Conservation (phyloP, 2,113 vertebrate species). For the Phyllopteryx taeniolatus region DNA sequence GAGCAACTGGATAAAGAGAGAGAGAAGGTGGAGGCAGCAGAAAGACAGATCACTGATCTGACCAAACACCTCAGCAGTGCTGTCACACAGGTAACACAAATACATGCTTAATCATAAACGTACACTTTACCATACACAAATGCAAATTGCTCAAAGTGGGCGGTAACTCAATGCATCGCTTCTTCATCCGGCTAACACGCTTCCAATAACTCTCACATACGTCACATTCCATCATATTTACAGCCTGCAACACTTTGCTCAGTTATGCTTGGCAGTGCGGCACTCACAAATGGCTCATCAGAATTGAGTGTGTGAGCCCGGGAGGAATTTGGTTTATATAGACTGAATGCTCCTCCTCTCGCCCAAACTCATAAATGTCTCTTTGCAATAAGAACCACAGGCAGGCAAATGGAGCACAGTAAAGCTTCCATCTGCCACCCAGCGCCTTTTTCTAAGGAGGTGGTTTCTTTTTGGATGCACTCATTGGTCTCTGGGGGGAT, state of each 20-base stretch:
- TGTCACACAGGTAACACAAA: slow-evolving; percentile 78
- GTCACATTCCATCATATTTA: slow-evolving; percentile 56
- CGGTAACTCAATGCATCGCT: slow-evolving; percentile 43
- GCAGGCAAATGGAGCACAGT: slow-evolving; percentile 60
- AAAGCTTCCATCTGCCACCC: slow-evolving; percentile 62
- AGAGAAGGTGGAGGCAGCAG: slow-evolving; percentile 76
- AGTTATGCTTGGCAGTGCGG: slow-evolving; percentile 34
- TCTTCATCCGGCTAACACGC: slow-evolving; percentile 15
- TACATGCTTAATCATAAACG: slow-evolving; percentile 35
- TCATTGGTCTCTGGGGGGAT: slow-evolving; percentile 39
- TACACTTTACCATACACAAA: slow-evolving; percentile 14
- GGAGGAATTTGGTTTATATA: slow-evolving; percentile 50
- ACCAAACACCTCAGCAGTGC: slow-evolving; percentile 79
- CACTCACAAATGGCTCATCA: slow-evolving; percentile 54
- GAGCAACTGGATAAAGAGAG: slow-evolving; percentile 88
- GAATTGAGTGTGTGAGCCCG: slow-evolving; percentile 50
- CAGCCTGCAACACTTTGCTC: slow-evolving; percentile 35
- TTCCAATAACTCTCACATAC: slow-evolving; percentile 41
- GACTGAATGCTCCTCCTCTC: slow-evolving; percentile 31
- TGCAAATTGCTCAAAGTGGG: slow-evolving; percentile 29
- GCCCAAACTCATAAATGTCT: slow-evolving; percentile 49
- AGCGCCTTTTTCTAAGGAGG: slow-evolving; percentile 35
- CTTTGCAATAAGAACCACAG: slow-evolving; percentile 50
- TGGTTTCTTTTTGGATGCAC: slow-evolving; percentile 40
- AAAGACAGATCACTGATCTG: slow-evolving; percentile 83